Base-by-base conservation (phyloP, 2,888 invertebrate genomes). In the Omphaloscelis lunosa region DNA sequence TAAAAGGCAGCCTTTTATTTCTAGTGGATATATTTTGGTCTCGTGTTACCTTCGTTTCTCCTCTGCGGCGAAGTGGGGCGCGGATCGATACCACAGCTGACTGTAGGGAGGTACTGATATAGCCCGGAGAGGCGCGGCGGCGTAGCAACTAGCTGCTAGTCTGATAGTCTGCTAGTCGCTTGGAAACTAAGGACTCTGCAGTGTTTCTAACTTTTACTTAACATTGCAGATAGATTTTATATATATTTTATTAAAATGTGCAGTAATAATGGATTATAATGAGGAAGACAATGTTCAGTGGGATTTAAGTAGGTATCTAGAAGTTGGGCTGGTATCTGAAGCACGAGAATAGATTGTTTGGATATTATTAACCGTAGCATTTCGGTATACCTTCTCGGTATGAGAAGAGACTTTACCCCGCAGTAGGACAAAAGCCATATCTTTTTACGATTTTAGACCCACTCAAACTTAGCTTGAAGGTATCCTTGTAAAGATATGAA, bases 1-100 rank as follows among this genome's bases (percentile, higher is more conserved):
- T 23, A 79, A 70, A 65, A 63, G 45, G 5, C 65, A 59, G 34
- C 15, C 48, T 61, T 82, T 27, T 67, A 67, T 79, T 80, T 51
- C 17, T 59, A 75, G 66, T 58, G 80, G 62, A 61, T 66, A 76
- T 61, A 83, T 79, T 79, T 83, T 4, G 72, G 63, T 61, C 3
- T 69, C 53, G 68, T 4, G 78, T 82, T 77, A 85, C 84, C 84
- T 84, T 83, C 58, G 48, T 48, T n/a, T 84, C 79, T 84, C 83
- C 84, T 83, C 82, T 85, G 45, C 48, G 82, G 77, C 39, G 27
- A 59, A 66, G 77, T 59, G 83, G 63, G 48, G 29, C 69, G 70
- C 61, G 41, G 83, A 63, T 86, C 86, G 80, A 84, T 86, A 86
- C 45, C 34, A 45, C 51, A 53, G 86, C 82, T 71, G 56, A 41